These are phyloP conservation scores for Rostratula benghalensis DNA, from an alignment of 2,113 vertebrate species.

Conservation along the genomic window DNA sequence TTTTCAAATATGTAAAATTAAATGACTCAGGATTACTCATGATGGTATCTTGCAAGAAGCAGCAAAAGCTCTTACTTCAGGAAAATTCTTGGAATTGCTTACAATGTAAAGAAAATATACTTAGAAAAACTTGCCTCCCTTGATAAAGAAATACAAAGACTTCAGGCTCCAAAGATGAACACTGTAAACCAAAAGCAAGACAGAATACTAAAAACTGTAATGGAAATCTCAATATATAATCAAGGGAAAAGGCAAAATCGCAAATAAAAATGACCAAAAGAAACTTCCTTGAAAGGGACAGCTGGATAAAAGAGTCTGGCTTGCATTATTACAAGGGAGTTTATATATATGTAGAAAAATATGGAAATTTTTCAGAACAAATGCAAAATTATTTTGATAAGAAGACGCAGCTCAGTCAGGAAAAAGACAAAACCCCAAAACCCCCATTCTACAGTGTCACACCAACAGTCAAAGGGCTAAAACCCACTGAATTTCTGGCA, in stretches of 20 bases:
- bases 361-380: not conserved
- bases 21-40: conserved; percentile 63
- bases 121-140: not conserved
- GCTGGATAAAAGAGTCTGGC: not conserved
- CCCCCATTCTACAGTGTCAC: not conserved
- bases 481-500: not conserved
- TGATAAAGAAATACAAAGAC: not conserved
- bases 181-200: not conserved
- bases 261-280: conserved; percentile 24
- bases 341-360: not conserved
- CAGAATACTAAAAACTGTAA: not conserved
- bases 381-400: conserved; percentile 4
- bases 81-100: not conserved
- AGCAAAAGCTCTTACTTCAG: not conserved
- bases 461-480: not conserved
- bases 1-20: conserved; percentile 45
- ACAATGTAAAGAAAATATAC: not conserved
- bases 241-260: conserved; percentile 3
- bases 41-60: not conserved
- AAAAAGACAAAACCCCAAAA: not conserved
- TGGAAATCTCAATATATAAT: not conserved
- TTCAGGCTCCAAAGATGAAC: not conserved
- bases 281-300: conserved; percentile 26
- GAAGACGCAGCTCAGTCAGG: not conserved
- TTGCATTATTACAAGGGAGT: not conserved